Evolutionary conservation across 2,888 invertebrate genomes (phyloP), one percentile per base, ranked within the genome.

Genomic region (Hartigia nigra): DNA sequence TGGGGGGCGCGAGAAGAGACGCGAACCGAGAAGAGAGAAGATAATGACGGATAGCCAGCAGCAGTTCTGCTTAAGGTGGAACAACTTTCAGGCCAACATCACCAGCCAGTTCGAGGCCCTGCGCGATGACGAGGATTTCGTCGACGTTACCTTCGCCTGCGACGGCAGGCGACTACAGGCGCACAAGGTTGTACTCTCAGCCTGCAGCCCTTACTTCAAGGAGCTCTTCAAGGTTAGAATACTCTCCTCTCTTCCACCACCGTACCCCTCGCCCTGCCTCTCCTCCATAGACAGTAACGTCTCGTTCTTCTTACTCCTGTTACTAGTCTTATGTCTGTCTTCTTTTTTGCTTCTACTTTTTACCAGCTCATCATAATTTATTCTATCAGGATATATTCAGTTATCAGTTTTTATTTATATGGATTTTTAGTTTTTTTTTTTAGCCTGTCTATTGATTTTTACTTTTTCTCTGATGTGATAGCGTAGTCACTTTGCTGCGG

Each of bases 61-160:
- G 94, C 96, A 96, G 93, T 96, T 96, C 93, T 96, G 96, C 94
- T 94, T 97, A 93, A 94, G 96, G 93, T 97, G 97, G 97, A 96
- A 97, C 94, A 96, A 96, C 94, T 96, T 96, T 94, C 96, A 96
- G 94, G 95, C 96, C 86, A 96, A 96, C 93, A 96, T 97, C 92
- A 95, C 96, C 90, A 95, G 96, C 92, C 96, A 96, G 92, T 96
- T 97, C 93, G 96, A 96, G 93, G 94, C 95, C 90, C 93, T 97
- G 90, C 94, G 96, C 92, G 95, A 96, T 93, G 96, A 96, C 93
- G 96, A 96, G 94, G 96, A 96, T 93, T 96, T 97, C 93, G 96
- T 96, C 91, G 97, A 97, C 93, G 96, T 97, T 91, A 97, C 96
- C 88, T 94, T 97, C 92, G 96, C 96, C 89, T 96, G 96, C 93